phyloP scores from a whole-genome alignment of 2,797 vertebrate species.

The Micromesistius poutassou region DNA sequence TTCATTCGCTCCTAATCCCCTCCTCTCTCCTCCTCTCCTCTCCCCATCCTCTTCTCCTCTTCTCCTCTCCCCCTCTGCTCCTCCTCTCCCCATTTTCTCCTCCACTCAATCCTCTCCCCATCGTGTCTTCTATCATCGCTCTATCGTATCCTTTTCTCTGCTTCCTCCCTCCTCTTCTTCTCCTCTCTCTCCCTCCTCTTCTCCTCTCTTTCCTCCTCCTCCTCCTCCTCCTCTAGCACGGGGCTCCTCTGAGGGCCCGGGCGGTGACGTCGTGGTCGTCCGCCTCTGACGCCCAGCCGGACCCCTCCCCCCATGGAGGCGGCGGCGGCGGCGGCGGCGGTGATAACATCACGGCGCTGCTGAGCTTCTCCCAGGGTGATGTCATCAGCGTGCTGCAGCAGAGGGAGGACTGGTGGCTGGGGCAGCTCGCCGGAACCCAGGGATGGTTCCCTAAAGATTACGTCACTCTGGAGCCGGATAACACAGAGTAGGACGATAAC shows the following conservation, averaged over 20 bases:
- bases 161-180: conserved; percentile 33
- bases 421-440: conserved; percentile 84
- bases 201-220: no score
- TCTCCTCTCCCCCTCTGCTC: no score
- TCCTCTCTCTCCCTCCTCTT: conserved; percentile 55
- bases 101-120: conserved; percentile 41
- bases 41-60: no score
- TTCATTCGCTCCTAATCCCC: neutral
- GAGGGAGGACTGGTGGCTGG: conserved; percentile 96
- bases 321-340: neutral
- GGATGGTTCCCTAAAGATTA: conserved; percentile 96
- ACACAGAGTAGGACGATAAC: conserved; percentile 50
- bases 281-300: conserved; percentile 85
- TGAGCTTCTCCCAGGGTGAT: conserved; percentile 93
- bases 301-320: conserved; percentile 61
- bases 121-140: neutral
- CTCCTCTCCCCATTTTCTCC: neutral
- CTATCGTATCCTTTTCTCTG: conserved; percentile 56
- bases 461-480: conserved; percentile 76
- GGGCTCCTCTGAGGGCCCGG: conserved; percentile 67
- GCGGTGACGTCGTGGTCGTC: conserved; percentile 92
- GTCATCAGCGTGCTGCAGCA: conserved; percentile 89
- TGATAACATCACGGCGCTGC: conserved; percentile 47
- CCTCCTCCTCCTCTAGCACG: no score
- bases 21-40: neutral